These are phyloP conservation scores for Lasioglossum zephyrum DNA, from an alignment of 2,888 invertebrate species.

Conservation along the genomic window DNA sequence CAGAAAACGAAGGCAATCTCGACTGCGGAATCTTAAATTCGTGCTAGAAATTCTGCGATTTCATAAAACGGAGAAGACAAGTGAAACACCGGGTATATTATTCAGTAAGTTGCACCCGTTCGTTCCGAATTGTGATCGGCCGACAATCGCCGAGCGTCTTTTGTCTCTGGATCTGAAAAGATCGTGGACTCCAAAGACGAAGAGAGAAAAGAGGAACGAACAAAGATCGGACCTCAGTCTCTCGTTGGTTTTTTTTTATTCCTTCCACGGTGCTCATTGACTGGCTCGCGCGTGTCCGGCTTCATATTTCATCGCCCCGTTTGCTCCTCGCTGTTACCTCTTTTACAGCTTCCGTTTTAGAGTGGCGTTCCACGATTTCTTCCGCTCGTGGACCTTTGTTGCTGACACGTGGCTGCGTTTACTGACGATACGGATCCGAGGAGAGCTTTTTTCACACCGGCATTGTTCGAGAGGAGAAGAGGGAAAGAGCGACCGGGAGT, in stretches of 20 bases:
- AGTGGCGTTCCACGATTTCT: slow-evolving; percentile 32
- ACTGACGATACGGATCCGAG: slow-evolving; percentile 1
- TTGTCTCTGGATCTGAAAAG: slow-evolving; percentile 39
- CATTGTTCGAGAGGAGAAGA: background rate
- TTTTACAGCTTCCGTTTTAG: slow-evolving; percentile 25
- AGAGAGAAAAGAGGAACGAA: background rate
- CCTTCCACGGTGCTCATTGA: slow-evolving; percentile 31
- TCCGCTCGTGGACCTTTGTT: background rate
- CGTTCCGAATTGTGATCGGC: slow-evolving; percentile 16
- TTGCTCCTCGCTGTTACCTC: slow-evolving; percentile 19
- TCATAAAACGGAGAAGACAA: background rate
- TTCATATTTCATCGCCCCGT: slow-evolving; percentile 55
- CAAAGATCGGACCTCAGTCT: slow-evolving; percentile 38
- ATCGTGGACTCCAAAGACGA: background rate
- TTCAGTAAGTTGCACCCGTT: background rate
- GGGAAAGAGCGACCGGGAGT: background rate
- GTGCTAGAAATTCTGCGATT: background rate
- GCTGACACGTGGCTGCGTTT: slow-evolving; percentile 10
- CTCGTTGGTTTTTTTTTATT: background rate
- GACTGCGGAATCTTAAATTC: background rate
- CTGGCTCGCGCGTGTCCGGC: slow-evolving; percentile 26
- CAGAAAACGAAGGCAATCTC: background rate
- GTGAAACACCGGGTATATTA: background rate
- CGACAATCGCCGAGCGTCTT: slow-evolving; percentile 15
- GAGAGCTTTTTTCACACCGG: background rate